Evolutionary conservation across 2,113 vertebrate genomes (phyloP).

Genomic region (Thinocorus orbignyianus): DNA sequence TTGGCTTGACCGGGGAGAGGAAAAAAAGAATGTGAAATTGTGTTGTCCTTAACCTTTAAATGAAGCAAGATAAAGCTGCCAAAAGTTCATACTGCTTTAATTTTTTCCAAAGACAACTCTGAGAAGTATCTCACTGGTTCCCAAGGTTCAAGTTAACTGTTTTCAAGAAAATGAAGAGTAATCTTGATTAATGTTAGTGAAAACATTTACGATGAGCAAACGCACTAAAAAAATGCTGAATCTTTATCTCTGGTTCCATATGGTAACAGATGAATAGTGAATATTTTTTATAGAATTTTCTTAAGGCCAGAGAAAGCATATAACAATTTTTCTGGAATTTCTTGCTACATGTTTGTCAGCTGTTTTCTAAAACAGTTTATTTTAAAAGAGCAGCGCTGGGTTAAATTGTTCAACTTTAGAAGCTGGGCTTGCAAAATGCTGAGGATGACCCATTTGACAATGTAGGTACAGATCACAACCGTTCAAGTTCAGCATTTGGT

Average conservation of each 20-base stretch:
- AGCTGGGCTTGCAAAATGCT: background rate
- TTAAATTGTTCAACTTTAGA: background rate
- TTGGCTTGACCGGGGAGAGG: background rate
- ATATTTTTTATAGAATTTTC: background rate
- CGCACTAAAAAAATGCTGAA: background rate
- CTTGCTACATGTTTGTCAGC: background rate
- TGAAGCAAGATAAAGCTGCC: slow-evolving; percentile 51
- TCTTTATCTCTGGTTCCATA: background rate
- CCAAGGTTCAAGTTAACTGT: background rate
- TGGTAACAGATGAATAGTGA: background rate
- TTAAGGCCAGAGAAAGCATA: background rate
- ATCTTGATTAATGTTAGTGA: background rate
- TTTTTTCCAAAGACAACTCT: slow-evolving; percentile 40
- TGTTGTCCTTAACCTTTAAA: slow-evolving; percentile 5
- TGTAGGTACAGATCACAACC: background rate
- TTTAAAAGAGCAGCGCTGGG: background rate
- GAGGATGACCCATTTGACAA: background rate
- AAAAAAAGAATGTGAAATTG: background rate
- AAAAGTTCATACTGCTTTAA: slow-evolving; percentile 25
- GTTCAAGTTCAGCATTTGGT: background rate
- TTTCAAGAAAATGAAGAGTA: background rate
- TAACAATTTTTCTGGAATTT: background rate
- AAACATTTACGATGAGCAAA: background rate
- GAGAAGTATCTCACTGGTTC: background rate
- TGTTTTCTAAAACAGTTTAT: background rate